Conservation (phyloP, 2,888 invertebrate species). For the Mamestra brassicae region DNA sequence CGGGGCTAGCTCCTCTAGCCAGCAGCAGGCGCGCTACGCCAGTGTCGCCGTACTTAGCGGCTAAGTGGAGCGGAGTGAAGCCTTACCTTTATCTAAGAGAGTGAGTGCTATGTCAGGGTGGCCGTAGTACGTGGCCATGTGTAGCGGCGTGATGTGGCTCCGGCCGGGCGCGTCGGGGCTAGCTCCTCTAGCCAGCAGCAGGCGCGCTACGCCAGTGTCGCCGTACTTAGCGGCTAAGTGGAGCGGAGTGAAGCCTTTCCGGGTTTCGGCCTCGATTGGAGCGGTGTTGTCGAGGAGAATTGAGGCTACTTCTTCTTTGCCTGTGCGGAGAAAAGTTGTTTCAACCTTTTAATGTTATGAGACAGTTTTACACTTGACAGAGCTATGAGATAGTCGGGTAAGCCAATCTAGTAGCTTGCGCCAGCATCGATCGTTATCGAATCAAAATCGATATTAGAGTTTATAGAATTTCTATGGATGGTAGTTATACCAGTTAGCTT, state of each 20-base stretch:
- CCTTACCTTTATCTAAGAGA: constrained; percentile 97
- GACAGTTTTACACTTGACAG: background rate
- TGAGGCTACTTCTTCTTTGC: constrained; percentile 96
- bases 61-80: constrained; percentile 99
- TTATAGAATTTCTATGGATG: no score
- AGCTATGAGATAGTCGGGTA: background rate
- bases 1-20: constrained; percentile 96
- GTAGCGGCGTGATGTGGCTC: constrained; percentile 98
- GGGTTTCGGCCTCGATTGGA: constrained; percentile 97
- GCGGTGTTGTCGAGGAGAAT: constrained; percentile 98
- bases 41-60: constrained; percentile 99
- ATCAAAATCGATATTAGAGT: background rate
- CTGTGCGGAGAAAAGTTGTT: constrained; percentile 64
- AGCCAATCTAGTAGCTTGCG: background rate
- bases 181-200: constrained; percentile 96
- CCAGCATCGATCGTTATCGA: no score
- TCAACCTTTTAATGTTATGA: background rate
- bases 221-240: constrained; percentile 99
- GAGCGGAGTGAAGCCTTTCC: constrained; percentile 98
- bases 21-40: constrained; percentile 96
- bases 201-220: constrained; percentile 96
- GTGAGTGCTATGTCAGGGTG: constrained; percentile 97
- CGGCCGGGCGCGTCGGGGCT: constrained; percentile 97
- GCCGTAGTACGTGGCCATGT: constrained; percentile 99
- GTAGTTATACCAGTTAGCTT: no score